Evolutionary conservation across 2,888 invertebrate genomes (phyloP), one percentile per base, ranked within the genome.

Genomic region (Aquatica leii): DNA sequence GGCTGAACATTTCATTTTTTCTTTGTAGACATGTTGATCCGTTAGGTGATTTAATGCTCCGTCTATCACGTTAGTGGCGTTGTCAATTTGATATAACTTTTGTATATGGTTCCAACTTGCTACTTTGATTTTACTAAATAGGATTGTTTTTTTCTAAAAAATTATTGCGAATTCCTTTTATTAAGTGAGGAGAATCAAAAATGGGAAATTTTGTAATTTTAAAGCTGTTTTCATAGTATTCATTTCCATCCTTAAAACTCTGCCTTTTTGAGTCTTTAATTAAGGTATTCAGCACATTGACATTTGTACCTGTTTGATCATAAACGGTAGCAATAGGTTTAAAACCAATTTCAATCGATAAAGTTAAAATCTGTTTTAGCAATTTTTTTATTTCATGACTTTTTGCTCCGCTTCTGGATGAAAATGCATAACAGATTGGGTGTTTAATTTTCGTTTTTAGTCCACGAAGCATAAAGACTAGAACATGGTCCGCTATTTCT

Each of bases 401-500:
- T 24, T 31, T 50, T 24, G 50, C 50, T 24, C 50, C 50, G 17
- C 50, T 24, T 9, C 8, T 6, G 11, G 6, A 6, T n/a, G 21
- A 50, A 21, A 50, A 50, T 5, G 50, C 4, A 31, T 50, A 21
- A n/a, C 21, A 24, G 2, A 50, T 6, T 17, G 50, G 50, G 6
- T 24, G 21, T 31, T 59, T 59, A 17, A 51, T 54, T 4, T 35
- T 55, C 37, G 34, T 59, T 9, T 34, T 12, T 2, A 51, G 12
- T 12, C 59, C 59, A 49, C 67, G 71, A 11, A 72, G 9, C 63
- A 74, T 66, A 54, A 72, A 74, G 12, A 70, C 61, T 18, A 69
- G 34, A 40, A 70, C 72, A 62, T 74, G 73, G 49, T 74, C 72
- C 24, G 71, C 71, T 62, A 72, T 66, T 12, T 17, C 20, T 11